phyloP scores from a whole-genome alignment of 1,140 invertebrate genomes.

The Macrobrachium rosenbergii region DNA sequence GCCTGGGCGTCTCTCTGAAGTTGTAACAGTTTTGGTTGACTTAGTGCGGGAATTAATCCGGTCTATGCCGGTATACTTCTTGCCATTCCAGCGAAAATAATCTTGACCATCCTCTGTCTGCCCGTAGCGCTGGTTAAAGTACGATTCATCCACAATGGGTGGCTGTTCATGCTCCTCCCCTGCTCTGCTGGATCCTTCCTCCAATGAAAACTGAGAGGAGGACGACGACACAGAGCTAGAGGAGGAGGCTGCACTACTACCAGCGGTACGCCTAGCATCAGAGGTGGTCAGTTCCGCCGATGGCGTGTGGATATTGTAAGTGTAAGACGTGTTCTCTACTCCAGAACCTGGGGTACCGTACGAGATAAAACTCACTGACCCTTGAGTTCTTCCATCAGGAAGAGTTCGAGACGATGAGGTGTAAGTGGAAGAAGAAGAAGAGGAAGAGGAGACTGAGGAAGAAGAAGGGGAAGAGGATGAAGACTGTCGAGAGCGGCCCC shows the following conservation, averaged over 20 bases:
- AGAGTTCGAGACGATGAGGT: constrained; percentile 30
- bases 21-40: constrained; percentile 49
- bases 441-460: constrained; percentile 1
- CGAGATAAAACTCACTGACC: constrained; percentile 19
- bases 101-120: constrained; percentile 27
- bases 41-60: constrained; percentile 25
- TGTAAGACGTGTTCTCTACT: constrained; percentile 35
- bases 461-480: constrained; percentile 2
- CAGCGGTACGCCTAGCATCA: background rate
- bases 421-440: constrained; percentile 20
- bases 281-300: background rate
- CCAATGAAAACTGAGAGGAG: background rate
- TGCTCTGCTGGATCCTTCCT: background rate
- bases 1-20: constrained; percentile 38
- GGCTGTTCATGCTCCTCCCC: constrained; percentile 12
- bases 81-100: constrained; percentile 52
- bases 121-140: constrained; percentile 36
- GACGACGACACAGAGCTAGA: background rate
- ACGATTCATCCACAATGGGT: constrained; percentile 44
- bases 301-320: constrained; percentile 24
- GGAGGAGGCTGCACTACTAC: background rate
- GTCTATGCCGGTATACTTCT: constrained; percentile 22
- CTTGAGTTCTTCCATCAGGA: constrained; percentile 21
- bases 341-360: constrained; percentile 45
- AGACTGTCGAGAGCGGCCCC: constrained; percentile 16